Conservation (phyloP, 2,113 vertebrate genomes). For the Ophiodon elongatus region DNA sequence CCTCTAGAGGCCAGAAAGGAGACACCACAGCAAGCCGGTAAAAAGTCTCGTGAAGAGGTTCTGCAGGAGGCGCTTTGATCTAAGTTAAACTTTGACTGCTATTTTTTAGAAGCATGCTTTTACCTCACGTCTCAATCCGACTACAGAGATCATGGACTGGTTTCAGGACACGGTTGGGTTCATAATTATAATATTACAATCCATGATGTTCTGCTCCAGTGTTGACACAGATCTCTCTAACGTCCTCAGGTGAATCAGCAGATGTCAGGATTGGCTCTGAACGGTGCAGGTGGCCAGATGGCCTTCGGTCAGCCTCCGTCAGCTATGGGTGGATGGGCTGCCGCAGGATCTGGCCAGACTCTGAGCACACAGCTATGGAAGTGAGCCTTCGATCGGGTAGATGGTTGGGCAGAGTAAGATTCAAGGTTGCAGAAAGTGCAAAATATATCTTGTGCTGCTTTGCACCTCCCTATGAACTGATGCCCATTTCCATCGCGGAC, state of each 20-base stretch:
- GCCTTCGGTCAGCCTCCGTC: constrained; percentile 88
- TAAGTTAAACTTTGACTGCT: neutral
- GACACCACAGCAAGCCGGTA: neutral
- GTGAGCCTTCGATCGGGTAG: constrained; percentile 83
- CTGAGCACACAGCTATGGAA: constrained; percentile 97
- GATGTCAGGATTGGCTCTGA: constrained; percentile 92
- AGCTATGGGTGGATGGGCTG: constrained; percentile 91
- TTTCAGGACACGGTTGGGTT: neutral
- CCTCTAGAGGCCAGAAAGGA: neutral
- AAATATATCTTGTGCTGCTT: constrained; percentile 52
- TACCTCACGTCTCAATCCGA: neutral
- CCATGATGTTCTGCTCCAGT: neutral
- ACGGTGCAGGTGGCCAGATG: constrained; percentile 80
- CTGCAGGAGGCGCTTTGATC: neutral
- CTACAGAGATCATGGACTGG: neutral
- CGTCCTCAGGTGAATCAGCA: constrained; percentile 93
- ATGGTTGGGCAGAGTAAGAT: constrained; percentile 55
- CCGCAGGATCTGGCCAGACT: constrained; percentile 90
- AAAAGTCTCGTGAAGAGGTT: neutral
- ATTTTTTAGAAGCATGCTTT: neutral
- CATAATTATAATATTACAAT: neutral
- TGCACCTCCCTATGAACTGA: constrained; percentile 64
- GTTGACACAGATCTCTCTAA: constrained; percentile 10
- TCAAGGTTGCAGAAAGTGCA: constrained; percentile 51
- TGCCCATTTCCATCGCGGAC: constrained; percentile 62